Conservation (phyloP, 1,140 invertebrate species). For the Leptinotarsa undecemlineata region DNA sequence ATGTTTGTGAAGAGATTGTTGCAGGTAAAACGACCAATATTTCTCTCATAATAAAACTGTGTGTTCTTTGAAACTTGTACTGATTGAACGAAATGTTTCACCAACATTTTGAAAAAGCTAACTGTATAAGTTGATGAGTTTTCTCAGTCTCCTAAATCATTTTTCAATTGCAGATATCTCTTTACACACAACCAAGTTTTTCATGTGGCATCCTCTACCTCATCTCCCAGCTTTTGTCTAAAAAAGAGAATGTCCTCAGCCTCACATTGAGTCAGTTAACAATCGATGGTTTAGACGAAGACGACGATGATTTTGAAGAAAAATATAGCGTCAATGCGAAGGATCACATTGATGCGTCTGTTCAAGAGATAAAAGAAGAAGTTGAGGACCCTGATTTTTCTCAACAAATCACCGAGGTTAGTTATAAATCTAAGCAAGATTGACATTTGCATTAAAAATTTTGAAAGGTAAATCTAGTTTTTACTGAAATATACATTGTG, state of each 20-base stretch:
- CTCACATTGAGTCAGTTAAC: conserved; percentile 41
- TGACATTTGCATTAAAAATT: too few species aligned
- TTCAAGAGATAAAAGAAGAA: conserved; percentile 29
- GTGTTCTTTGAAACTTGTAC: background rate
- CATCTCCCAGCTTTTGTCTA: conserved; percentile 70
- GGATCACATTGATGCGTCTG: conserved; percentile 25
- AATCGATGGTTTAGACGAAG: conserved; percentile 38
- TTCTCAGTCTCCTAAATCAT: too few species aligned
- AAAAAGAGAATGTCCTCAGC: conserved; percentile 41
- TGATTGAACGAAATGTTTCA: background rate
- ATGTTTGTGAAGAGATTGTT: conserved; percentile 90
- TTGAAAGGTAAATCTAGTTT: too few species aligned
- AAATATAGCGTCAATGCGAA: conserved; percentile 60
- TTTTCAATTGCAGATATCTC: conserved; percentile 52
- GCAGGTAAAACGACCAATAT: conserved; percentile 62
- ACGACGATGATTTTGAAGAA: conserved; percentile 54
- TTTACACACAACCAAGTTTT: conserved; percentile 64
- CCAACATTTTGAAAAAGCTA: too few species aligned
- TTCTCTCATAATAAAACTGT: background rate
- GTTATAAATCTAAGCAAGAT: too few species aligned
- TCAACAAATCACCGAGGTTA: background rate
- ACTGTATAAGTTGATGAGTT: too few species aligned
- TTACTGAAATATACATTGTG: too few species aligned
- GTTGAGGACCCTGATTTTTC: conserved; percentile 30
- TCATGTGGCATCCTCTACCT: conserved; percentile 78